Percentiles rank a stretch among this genome's conserved stretches.
Conservation (phyloP, 1,140 invertebrate species). For the Pseudomyrmex pallidus region DNA sequence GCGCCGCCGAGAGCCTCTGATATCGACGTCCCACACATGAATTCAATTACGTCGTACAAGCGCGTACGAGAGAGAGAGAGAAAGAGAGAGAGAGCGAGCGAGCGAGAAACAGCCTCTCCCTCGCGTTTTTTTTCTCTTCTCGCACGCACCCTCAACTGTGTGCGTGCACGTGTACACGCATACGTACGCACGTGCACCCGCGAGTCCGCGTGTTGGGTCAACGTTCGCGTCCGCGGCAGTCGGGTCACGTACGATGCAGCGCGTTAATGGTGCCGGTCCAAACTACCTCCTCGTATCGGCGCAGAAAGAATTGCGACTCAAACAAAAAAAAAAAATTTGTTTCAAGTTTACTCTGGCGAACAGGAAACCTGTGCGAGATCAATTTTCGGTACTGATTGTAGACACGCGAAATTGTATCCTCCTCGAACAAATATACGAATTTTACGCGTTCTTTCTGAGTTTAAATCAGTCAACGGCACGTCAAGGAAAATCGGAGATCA, state of each 20-base stretch:
- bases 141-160: neutral
- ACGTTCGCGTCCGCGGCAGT: conserved; percentile 55
- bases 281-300: conserved; percentile 16
- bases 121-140: conserved; percentile 21
- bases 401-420: neutral
- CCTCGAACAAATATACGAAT: neutral
- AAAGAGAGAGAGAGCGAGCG: no score
- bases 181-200: neutral
- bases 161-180: neutral
- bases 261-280: conserved; percentile 49
- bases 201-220: conserved; percentile 60
- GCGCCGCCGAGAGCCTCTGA: conserved; percentile 50
- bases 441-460: neutral
- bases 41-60: conserved; percentile 65
- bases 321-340: conserved; percentile 48
- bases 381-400: neutral
- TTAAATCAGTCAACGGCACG: neutral
- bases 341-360: conserved; percentile 40
- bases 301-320: conserved; percentile 31
- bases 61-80: conserved; percentile 30
- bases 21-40: conserved; percentile 66
- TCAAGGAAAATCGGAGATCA: neutral
- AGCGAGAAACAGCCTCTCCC: neutral
- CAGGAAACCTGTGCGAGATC: conserved; percentile 35
- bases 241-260: conserved; percentile 62